These are phyloP conservation scores for Pristionchus pacificus DNA, from an alignment of 1,140 invertebrate species.

Conservation along the genomic window DNA sequence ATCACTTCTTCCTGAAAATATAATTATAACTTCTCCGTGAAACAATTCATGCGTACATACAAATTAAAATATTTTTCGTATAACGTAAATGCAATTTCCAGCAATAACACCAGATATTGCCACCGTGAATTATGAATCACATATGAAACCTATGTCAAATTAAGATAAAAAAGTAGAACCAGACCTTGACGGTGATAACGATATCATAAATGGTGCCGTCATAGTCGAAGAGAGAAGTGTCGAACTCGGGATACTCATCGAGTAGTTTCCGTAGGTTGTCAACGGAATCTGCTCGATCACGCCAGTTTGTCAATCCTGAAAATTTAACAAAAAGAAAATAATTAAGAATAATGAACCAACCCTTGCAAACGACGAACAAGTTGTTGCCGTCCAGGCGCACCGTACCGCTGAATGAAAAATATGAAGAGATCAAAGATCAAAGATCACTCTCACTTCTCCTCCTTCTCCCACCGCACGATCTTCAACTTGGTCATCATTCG, in stretches of 20 bases:
- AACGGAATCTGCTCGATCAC: conserved; percentile 15
- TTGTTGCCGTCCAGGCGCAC: conserved; percentile 13
- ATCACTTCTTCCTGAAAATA: conserved; percentile 23
- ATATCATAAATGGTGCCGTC: conserved; percentile 29
- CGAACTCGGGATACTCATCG: conserved; percentile 19
- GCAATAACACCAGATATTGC: too few relatives aligned
- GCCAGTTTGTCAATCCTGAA: conserved; percentile 15
- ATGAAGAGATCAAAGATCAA: too few relatives aligned
- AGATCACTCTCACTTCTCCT: not conserved
- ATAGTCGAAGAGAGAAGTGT: conserved; percentile 25
- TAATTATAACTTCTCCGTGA: not conserved
- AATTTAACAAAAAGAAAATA: not conserved
- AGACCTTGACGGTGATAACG: conserved; percentile 28
- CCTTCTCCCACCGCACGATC: not conserved
- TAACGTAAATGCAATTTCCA: too few relatives aligned
- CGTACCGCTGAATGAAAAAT: conserved; percentile 17
- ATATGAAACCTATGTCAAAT: too few relatives aligned
- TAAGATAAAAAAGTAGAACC: too few relatives aligned
- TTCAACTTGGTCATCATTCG: conserved; percentile 11
- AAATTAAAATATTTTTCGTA: too few relatives aligned
- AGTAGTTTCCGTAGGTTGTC: conserved; percentile 21
- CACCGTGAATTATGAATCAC: too few relatives aligned
- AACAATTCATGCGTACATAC: too few relatives aligned
- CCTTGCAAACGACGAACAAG: conserved; percentile 26
- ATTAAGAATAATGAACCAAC: not conserved